Conservation (phyloP, 2,113 vertebrate genomes). For the Cromileptes altivelis region DNA sequence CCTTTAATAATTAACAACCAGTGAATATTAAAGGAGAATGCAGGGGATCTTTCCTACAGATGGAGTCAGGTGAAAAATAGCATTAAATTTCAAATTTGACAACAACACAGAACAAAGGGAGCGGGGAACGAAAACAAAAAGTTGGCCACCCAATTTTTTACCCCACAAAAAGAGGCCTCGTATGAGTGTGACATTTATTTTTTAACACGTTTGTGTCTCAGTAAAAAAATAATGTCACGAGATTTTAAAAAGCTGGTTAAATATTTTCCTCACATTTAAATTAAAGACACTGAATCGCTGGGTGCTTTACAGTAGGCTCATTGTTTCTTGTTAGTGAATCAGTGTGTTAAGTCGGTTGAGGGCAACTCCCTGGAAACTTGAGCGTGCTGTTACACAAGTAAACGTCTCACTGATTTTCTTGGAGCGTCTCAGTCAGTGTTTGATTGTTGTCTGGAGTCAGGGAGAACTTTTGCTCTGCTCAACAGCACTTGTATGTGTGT, state of each 20-base stretch:
- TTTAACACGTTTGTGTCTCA: not conserved
- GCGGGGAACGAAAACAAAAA: slow-evolving; percentile 82
- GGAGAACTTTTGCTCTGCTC: slow-evolving; percentile 33
- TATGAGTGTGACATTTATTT: slow-evolving; percentile 9
- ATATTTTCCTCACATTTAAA: not conserved
- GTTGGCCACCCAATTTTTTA: slow-evolving; percentile 77
- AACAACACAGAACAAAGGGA: slow-evolving; percentile 90
- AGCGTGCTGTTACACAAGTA: slow-evolving; percentile 44
- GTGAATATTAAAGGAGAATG: slow-evolving; percentile 98
- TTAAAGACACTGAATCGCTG: slow-evolving; percentile 2
- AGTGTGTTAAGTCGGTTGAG: slow-evolving; percentile 1
- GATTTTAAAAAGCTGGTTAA: slow-evolving; percentile 2
- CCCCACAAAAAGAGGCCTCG: slow-evolving; percentile 32
- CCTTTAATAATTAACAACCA: slow-evolving; percentile 99
- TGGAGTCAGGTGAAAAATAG: slow-evolving; percentile 83
- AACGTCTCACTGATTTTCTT: slow-evolving; percentile 40
- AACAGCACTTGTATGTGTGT: not conserved
- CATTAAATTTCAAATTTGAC: slow-evolving; percentile 88
- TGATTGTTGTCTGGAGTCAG: slow-evolving; percentile 49
- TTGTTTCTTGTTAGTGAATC: slow-evolving; percentile 45
- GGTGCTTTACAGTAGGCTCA: slow-evolving; percentile 16
- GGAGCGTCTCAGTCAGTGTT: slow-evolving; percentile 24
- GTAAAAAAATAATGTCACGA: not conserved
- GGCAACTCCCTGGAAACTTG: slow-evolving; percentile 62
- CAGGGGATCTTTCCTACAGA: slow-evolving; percentile 93